phyloP scores from a whole-genome alignment of 2,888 invertebrate species.

The Leptura quadrifasciata region DNA sequence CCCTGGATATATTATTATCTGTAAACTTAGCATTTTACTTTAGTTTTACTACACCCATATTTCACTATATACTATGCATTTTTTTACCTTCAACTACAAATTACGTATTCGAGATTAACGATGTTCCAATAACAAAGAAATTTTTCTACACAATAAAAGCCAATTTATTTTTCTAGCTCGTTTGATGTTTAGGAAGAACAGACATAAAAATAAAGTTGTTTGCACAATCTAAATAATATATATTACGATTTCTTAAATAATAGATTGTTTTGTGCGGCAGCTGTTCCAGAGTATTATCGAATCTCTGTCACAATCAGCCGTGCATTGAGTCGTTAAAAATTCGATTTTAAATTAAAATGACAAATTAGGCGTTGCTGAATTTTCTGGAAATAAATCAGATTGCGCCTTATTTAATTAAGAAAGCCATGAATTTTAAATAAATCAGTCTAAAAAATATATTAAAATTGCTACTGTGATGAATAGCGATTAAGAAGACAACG shows the following conservation, averaged over 20 bases:
- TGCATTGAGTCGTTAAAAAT: not conserved
- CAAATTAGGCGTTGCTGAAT: not conserved
- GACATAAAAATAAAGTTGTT: slow-evolving; percentile 7
- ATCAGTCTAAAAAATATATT: not conserved
- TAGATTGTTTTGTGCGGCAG: not conserved
- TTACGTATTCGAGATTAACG: not conserved
- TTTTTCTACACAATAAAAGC: not conserved
- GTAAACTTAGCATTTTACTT: not conserved
- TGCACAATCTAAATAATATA: not conserved
- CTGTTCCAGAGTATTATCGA: not conserved
- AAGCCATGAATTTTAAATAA: not conserved
- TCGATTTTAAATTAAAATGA: not conserved
- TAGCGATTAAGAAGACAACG: too few relatives aligned
- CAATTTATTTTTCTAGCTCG: not conserved
- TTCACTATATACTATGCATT: not conserved
- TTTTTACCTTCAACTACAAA: not conserved
- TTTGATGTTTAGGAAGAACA: not conserved
- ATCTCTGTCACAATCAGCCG: slow-evolving; percentile 3
- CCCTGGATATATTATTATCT: not conserved
- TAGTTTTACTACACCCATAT: too few relatives aligned
- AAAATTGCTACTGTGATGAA: too few relatives aligned
- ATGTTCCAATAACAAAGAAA: not conserved
- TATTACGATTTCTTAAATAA: slow-evolving; percentile 3
- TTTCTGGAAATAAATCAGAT: not conserved
- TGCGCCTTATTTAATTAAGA: not conserved